Percentiles rank a stretch among this genome's conserved stretches.
These are phyloP conservation scores for Acipenser transmontanus DNA, from an alignment of 2,797 vertebrate species.

Conservation along the genomic window DNA sequence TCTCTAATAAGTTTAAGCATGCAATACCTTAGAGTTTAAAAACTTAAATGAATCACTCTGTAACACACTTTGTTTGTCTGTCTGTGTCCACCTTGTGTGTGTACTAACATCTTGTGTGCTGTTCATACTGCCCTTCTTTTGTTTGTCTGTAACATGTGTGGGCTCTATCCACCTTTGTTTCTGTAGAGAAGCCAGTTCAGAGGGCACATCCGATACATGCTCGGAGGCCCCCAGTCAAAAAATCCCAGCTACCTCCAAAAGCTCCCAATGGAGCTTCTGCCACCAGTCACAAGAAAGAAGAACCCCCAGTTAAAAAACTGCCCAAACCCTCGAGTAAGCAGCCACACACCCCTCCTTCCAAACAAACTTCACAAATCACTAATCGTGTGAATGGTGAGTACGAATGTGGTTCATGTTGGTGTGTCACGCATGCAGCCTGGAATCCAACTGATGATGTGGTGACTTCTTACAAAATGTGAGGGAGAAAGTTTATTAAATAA, in stretches of 20 bases:
- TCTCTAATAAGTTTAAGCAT: no score
- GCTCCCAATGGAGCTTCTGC: constrained; percentile 37
- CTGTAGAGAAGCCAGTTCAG: constrained; percentile 56
- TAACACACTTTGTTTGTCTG: no score
- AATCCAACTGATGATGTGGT: no score
- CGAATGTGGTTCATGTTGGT: constrained; percentile 7
- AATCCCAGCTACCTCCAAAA: constrained; percentile 55
- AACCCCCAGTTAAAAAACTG: constrained; percentile 54
- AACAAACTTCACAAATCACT: constrained; percentile 61
- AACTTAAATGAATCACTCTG: no score
- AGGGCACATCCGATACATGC: constrained; percentile 50
- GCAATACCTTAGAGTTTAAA: no score
- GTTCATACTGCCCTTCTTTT: constrained; percentile 9
- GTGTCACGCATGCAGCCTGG: constrained; percentile 44
- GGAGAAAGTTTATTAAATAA: no score
- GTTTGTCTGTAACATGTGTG: constrained; percentile 28
- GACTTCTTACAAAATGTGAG: no score
- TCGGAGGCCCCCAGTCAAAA: constrained; percentile 53
- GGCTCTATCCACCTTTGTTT: constrained; percentile 64
- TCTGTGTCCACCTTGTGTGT: no score
- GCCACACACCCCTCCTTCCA: constrained; percentile 61
- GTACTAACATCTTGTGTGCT: neutral
- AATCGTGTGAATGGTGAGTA: constrained; percentile 85
- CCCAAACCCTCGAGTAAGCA: constrained; percentile 56
- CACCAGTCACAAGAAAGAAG: constrained; percentile 59